These are phyloP conservation scores for Plectropomus leopardus DNA, from an alignment of 2,113 vertebrate species.

Conservation along the genomic window DNA sequence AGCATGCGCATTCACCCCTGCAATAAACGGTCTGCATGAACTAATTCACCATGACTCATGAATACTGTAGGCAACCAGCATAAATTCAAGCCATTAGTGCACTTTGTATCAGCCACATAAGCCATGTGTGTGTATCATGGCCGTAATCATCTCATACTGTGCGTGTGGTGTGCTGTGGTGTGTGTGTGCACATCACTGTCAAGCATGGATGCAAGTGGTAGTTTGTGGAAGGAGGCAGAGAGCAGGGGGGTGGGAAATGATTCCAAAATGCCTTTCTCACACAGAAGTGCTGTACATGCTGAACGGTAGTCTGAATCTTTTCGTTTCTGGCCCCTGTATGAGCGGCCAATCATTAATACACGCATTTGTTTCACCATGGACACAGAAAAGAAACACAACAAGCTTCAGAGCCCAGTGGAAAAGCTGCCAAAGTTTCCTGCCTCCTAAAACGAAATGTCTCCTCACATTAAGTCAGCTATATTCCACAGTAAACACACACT, in stretches of 20 bases:
- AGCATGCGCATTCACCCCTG: constrained; percentile 26
- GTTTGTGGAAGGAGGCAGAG: constrained; percentile 15
- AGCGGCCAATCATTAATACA: not conserved
- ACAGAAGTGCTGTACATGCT: not conserved
- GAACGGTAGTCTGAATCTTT: not conserved
- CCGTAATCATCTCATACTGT: constrained; percentile 24
- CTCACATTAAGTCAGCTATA: constrained; percentile 17
- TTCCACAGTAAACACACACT: not conserved
- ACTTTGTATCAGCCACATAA: constrained; percentile 36
- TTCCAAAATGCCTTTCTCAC: not conserved
- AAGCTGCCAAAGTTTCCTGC: constrained; percentile 22
- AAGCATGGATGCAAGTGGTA: constrained; percentile 22
- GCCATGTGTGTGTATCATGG: constrained; percentile 43
- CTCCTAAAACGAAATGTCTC: constrained; percentile 36
- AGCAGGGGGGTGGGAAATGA: not conserved
- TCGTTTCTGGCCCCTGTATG: not conserved
- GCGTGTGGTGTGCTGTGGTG: constrained; percentile 10
- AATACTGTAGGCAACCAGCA: constrained; percentile 56
- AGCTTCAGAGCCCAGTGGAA: constrained; percentile 24
- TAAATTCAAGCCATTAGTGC: constrained; percentile 47
- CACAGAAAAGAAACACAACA: constrained; percentile 16
- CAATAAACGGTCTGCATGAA: constrained; percentile 39
- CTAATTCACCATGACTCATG: constrained; percentile 61
- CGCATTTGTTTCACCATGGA: not conserved
- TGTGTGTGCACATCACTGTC: constrained; percentile 24